Base-by-base conservation (phyloP, 2,888 invertebrate genomes). In the Apamea sordens region DNA sequence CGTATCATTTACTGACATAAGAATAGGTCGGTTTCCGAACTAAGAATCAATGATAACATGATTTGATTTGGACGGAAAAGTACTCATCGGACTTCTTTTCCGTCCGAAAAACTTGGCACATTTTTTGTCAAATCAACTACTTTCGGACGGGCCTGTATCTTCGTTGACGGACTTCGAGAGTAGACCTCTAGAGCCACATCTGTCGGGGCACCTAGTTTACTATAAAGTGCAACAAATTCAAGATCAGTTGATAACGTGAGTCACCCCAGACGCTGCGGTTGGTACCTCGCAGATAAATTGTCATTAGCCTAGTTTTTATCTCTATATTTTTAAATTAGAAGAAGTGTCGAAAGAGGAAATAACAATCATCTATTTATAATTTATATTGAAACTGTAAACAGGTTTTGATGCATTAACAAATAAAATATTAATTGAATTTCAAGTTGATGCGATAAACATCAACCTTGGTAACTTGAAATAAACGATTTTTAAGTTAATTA, bases 241-340 rank as follows among this genome's bases (percentile, higher is more conserved):
- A 68, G 10, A 61, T 5, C 65, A 28, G 2, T 68, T 56, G 28
- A 80, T 68, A 69, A 56, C 53, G 13, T 53, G n/a, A 36, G 15
- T 41, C 6, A 18, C 28, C 59, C 8, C 50, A 0, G 47, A 13
- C 47, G 13, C 47, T 3, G 15, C 47, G 4, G 15, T 47, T 47
- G n/a, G n/a, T n/a, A 47, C 41, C 36, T 67, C 24, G 24, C 32
- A 70, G 56, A 65, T 36, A 72, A 72, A 72, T 68, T 72, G 63
- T 63, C 81, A 72, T 68, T 76, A 76, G 6, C 67, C 71, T 47
- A 56, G 13, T 76, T 68, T 59, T 67, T 81, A 71, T 67, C n/a
- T 63, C 4, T 32, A 4, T n/a, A 50, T 28, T 69, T 15, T 41
- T 44, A 28, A 80, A 28, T 74, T n/a, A 80, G 18, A 36, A 18